These are phyloP conservation scores for Ooceraea biroi DNA, from an alignment of 1,140 invertebrate species.

Conservation along the genomic window DNA sequence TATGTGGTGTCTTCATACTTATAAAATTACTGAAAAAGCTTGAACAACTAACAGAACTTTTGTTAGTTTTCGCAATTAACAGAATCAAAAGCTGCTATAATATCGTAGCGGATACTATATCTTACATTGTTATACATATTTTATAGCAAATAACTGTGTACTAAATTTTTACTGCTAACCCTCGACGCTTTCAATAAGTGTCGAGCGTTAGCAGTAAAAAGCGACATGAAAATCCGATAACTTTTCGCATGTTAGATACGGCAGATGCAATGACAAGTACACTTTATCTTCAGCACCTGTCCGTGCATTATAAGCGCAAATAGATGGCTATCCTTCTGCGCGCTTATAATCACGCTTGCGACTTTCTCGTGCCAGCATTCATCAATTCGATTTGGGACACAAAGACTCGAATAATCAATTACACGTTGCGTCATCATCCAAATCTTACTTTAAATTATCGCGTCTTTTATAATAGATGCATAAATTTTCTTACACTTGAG, in stretches of 20 bases:
- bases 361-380: slow-evolving; percentile 22
- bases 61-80: neutral
- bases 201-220: neutral
- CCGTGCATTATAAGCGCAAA: slow-evolving; percentile 28
- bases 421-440: slow-evolving; percentile 15
- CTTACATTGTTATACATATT: neutral
- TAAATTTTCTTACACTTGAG: neutral
- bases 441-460: slow-evolving; percentile 37
- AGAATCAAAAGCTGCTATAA: neutral
- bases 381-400: neutral
- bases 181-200: neutral
- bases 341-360: neutral
- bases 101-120: neutral
- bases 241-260: slow-evolving; percentile 59
- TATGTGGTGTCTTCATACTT: too few species aligned
- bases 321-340: neutral
- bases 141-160: too few species aligned
- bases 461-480: neutral
- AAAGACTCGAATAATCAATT: slow-evolving; percentile 67
- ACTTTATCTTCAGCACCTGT: slow-evolving; percentile 56
- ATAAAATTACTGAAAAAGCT: too few species aligned
- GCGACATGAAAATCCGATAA: slow-evolving; percentile 9
- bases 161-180: too few species aligned
- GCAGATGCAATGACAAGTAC: slow-evolving; percentile 62
- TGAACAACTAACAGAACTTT: too few species aligned